A percentile compares a stretch with the other conserved stretches of the same genome.
Conservation (phyloP, 1,140 invertebrate genomes). For the Thrips palmi region DNA sequence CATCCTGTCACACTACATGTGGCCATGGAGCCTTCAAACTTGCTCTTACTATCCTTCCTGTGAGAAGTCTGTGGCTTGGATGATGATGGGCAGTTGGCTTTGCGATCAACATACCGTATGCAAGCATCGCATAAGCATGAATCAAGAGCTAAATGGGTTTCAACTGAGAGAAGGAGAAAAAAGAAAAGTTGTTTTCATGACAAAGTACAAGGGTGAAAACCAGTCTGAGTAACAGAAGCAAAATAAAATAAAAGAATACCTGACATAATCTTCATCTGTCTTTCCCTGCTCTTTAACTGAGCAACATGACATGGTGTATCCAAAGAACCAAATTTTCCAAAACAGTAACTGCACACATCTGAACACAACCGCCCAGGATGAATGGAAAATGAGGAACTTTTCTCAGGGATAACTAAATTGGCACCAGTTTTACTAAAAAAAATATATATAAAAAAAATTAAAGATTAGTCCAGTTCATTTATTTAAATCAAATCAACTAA, state of each 20-base stretch:
- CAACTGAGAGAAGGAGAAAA: conserved; percentile 28
- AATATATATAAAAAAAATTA: conserved; percentile 6
- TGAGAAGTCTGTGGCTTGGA: conserved; percentile 16
- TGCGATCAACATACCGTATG: conserved; percentile 61
- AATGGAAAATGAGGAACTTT: conserved; percentile 67
- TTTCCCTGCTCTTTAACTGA: conserved; percentile 58
- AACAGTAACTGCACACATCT: conserved; percentile 68
- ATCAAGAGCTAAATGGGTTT: conserved; percentile 56
- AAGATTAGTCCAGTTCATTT: neutral
- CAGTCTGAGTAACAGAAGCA: neutral
- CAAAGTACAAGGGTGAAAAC: too few relatives aligned
- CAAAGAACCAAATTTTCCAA: conserved; percentile 63
- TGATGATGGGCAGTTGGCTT: conserved; percentile 43
- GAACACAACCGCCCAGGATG: conserved; percentile 58
- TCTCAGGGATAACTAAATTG: conserved; percentile 63
- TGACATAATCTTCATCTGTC: conserved; percentile 56
- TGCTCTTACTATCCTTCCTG: conserved; percentile 16
- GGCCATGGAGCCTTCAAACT: too few relatives aligned
- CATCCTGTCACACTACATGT: conserved; percentile 42
- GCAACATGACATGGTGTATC: conserved; percentile 72
- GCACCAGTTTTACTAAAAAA: conserved; percentile 26
- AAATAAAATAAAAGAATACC: conserved; percentile 19
- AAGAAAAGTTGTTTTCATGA: conserved; percentile 4
- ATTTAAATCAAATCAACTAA: neutral
- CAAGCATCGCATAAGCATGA: conserved; percentile 71